Percentiles rank a stretch among this genome's conserved stretches.
phyloP scores from a whole-genome alignment of 2,888 invertebrate genomes.

The Phytoseiulus persimilis region DNA sequence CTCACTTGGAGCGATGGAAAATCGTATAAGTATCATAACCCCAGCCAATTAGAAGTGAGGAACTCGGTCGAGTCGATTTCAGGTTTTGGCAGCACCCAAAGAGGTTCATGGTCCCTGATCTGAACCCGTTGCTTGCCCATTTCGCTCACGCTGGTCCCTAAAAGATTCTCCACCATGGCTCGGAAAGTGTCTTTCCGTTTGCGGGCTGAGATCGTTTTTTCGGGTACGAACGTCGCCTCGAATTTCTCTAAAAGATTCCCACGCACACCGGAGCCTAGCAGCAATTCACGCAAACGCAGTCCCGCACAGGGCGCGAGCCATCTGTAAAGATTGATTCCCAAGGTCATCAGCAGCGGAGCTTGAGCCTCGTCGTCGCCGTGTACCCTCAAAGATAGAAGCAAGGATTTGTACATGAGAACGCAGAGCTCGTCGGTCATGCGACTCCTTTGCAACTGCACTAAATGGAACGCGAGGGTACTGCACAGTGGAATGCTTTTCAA shows the following conservation, averaged over 20 bases:
- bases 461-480: neutral
- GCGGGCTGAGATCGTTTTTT: neutral
- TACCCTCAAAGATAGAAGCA: neutral
- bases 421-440: neutral
- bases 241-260: neutral
- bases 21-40: too few relatives aligned
- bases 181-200: neutral
- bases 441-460: neutral
- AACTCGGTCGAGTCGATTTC: neutral
- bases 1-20: too few relatives aligned
- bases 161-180: neutral
- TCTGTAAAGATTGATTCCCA: slow-evolving; percentile 8
- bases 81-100: neutral
- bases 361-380: slow-evolving; percentile 19
- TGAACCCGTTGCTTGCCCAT: neutral
- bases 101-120: neutral
- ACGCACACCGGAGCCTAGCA: neutral
- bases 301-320: neutral
- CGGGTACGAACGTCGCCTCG: slow-evolving; percentile 11
- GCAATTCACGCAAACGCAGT: neutral
- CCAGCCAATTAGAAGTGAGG: neutral
- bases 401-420: neutral
- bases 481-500: neutral
- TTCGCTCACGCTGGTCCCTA: slow-evolving; percentile 7
- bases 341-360: neutral